These are phyloP conservation scores for Drosophila stalkeri DNA, from an alignment of 2,888 invertebrate species.

Conservation along the genomic window DNA sequence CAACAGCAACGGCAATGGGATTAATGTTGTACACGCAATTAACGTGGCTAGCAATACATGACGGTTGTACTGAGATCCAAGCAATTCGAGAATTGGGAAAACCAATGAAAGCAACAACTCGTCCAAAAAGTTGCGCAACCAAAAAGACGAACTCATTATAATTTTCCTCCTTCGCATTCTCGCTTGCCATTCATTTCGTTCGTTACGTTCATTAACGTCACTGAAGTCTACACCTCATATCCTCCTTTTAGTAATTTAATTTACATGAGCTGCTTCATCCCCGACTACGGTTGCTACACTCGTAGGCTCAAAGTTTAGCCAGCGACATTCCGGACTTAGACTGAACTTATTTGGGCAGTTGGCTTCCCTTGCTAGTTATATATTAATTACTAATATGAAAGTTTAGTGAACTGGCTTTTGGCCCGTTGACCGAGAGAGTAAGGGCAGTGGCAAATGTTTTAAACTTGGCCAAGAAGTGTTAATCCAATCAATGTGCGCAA, in stretches of 20 bases:
- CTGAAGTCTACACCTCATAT: conserved; percentile 26
- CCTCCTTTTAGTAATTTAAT: conserved; percentile 61
- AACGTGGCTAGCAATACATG: conserved; percentile 47
- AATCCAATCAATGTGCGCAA: conserved; percentile 70
- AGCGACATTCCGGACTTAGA: conserved; percentile 41
- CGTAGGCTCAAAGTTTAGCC: conserved; percentile 54
- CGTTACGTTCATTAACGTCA: conserved; percentile 49
- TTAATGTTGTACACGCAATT: conserved; percentile 71
- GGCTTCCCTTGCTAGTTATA: conserved; percentile 24
- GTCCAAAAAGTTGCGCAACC: conserved; percentile 30
- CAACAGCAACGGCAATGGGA: conserved; percentile 17
- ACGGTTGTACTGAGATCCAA: conserved; percentile 14
- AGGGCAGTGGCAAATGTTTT: conserved; percentile 47
- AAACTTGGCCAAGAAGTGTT: conserved; percentile 71
- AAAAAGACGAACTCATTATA: conserved; percentile 65
- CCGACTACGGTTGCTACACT: conserved; percentile 39
- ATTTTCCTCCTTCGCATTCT: conserved; percentile 58
- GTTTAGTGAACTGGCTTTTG: conserved; percentile 45
- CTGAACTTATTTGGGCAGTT: conserved; percentile 10
- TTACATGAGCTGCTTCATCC: conserved; percentile 57
- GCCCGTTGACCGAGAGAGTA: conserved; percentile 1
- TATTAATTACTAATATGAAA: conserved; percentile 74
- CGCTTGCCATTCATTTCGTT: conserved; percentile 56
- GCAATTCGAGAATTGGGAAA: conserved; percentile 25
- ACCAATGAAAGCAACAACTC: conserved; percentile 22